These are phyloP conservation scores for Drosophila mettleri DNA, from an alignment of 2,888 invertebrate species.

Conservation along the genomic window DNA sequence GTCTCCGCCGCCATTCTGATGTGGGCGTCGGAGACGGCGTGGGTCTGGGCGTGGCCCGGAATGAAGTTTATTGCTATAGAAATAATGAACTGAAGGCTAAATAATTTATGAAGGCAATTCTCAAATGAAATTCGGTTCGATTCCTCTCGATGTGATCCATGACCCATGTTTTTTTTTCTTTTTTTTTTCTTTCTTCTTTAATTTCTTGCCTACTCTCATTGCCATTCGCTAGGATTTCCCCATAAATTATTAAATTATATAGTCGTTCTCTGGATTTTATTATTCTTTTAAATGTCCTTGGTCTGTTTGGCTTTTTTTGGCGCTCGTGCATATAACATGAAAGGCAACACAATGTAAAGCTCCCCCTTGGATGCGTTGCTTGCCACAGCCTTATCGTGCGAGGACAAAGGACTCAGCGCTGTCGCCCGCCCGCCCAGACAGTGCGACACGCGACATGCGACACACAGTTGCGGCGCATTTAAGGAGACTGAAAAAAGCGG, in stretches of 20 bases:
- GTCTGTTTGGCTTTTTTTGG: background rate
- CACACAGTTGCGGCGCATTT: slow-evolving; percentile 38
- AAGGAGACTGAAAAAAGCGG: slow-evolving; percentile 44
- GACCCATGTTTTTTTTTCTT: background rate
- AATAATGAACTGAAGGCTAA: slow-evolving; percentile 64
- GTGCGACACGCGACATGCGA: slow-evolving; percentile 6
- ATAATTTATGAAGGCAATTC: slow-evolving; percentile 71
- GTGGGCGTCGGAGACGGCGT: background rate
- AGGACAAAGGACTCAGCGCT: slow-evolving; percentile 44
- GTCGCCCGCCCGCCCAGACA: slow-evolving; percentile 23
- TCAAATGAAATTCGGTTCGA: slow-evolving; percentile 56
- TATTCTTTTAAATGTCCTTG: background rate
- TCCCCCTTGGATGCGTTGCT: slow-evolving; percentile 6
- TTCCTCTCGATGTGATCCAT: slow-evolving; percentile 29
- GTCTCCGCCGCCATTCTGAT: slow-evolving; percentile 45
- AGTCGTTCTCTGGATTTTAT: background rate
- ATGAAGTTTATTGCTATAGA: slow-evolving; percentile 63
- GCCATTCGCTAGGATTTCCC: slow-evolving; percentile 1
- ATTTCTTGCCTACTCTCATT: background rate
- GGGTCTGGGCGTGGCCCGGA: slow-evolving; percentile 12
- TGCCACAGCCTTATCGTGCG: slow-evolving; percentile 30
- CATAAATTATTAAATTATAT: slow-evolving; percentile 33
- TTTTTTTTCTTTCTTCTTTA: no score
- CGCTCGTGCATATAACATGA: slow-evolving; percentile 9
- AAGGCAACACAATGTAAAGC: slow-evolving; percentile 28